Percentiles rank a stretch among this genome's conserved stretches.
phyloP scores from a whole-genome alignment of 2,888 invertebrate genomes.

The Lasioglossum malachurum region DNA sequence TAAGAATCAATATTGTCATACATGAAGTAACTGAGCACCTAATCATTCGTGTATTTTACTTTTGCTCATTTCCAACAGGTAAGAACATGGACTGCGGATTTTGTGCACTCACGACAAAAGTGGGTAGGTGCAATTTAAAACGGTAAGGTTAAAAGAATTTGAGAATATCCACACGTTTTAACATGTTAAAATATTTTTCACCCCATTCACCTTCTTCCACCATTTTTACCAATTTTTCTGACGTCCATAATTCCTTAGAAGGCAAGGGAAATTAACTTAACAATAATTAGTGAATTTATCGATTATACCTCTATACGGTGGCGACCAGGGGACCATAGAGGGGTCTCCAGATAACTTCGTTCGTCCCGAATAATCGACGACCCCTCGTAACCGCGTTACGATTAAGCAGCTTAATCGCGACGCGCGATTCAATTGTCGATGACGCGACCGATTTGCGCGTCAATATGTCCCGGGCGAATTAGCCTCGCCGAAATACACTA shows the following conservation, averaged over 20 bases:
- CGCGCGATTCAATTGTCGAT: constrained; percentile 14
- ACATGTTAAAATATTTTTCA: not conserved
- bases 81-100: too few species aligned
- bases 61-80: not conserved
- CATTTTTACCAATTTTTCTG: not conserved
- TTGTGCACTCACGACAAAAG: too few species aligned
- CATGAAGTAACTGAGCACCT: not conserved
- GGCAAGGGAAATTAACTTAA: not conserved
- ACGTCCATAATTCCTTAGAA: not conserved
- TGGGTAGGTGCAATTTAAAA: too few species aligned
- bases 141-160: too few species aligned
- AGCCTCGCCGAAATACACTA: not conserved
- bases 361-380: constrained; percentile 2
- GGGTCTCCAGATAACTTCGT: not conserved
- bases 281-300: not conserved
- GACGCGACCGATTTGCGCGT: constrained; percentile 18
- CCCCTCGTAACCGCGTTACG: constrained; percentile 10
- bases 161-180: too few species aligned
- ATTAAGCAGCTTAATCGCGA: constrained; percentile 22
- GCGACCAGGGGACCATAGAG: not conserved
- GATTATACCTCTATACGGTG: not conserved
- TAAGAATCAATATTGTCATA: not conserved
- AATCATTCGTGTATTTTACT: not conserved
- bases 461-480: constrained; percentile 2
- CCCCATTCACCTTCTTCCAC: not conserved